Conservation (phyloP, 2,888 invertebrate species). For the Pseudococcus longispinus region DNA sequence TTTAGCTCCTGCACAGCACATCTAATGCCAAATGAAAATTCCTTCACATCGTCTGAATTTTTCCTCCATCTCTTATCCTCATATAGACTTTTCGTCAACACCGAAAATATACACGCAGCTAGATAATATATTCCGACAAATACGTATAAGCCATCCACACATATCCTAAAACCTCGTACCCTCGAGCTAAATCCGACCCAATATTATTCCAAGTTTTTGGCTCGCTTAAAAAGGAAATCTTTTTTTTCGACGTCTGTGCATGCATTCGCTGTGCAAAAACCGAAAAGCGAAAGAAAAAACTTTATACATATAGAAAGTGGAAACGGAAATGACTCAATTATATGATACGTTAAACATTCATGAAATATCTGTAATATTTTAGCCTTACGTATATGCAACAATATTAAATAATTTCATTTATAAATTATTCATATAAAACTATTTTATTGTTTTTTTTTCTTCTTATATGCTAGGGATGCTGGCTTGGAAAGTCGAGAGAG, state of each 20-base stretch:
- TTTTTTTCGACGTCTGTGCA: neutral
- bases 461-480: neutral
- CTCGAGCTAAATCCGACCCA: neutral
- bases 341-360: conserved; percentile 52
- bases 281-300: conserved; percentile 17
- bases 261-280: neutral
- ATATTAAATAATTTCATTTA: conserved; percentile 36
- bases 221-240: neutral
- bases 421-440: conserved; percentile 36
- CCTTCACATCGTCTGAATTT: conserved; percentile 8
- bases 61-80: neutral
- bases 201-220: neutral
- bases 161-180: neutral
- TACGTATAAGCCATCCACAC: conserved; percentile 10
- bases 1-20: neutral
- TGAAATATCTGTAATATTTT: conserved; percentile 47
- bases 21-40: conserved; percentile 10
- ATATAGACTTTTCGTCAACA: neutral
- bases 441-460: neutral
- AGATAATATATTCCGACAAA: neutral
- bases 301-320: conserved; percentile 31
- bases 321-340: conserved; percentile 53
- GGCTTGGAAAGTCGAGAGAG: neutral
- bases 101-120: neutral
- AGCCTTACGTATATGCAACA: conserved; percentile 23